These are phyloP conservation scores for Lepidocyrtoides sp. DNA, from an alignment of 2,888 invertebrate genomes.

Conservation along the genomic window DNA sequence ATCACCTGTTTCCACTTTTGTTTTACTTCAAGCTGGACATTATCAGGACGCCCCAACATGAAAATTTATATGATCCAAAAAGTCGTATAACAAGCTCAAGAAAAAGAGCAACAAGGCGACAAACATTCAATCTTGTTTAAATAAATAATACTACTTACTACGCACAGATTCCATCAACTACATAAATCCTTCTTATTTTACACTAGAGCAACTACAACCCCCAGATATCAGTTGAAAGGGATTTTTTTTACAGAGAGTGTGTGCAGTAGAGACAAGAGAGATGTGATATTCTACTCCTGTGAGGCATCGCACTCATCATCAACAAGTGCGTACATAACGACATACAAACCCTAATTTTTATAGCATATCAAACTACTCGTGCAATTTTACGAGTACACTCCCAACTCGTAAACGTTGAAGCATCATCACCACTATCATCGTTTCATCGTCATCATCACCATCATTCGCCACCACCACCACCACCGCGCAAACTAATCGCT, in stretches of 20 bases:
- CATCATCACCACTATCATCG: conserved; percentile 60
- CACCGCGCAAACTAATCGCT: conserved; percentile 36
- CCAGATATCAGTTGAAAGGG: conserved; percentile 2
- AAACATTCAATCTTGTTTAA: conserved; percentile 57
- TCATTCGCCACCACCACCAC: conserved; percentile 42
- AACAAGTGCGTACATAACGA: conserved; percentile 26
- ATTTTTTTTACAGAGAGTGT: background rate
- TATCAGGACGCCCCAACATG: conserved; percentile 45
- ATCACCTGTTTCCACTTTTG: conserved; percentile 8
- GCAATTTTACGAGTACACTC: conserved; percentile 79
- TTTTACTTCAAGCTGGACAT: background rate
- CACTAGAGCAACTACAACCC: conserved; percentile 41
- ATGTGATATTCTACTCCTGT: conserved; percentile 23
- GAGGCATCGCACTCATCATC: conserved; percentile 22
- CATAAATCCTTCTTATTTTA: conserved; percentile 75
- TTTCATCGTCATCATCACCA: conserved; percentile 65
- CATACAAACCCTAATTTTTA: conserved; percentile 77
- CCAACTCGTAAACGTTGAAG: conserved; percentile 74
- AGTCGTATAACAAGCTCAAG: background rate
- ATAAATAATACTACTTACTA: conserved; percentile 65
- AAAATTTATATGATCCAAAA: background rate
- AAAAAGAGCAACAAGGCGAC: conserved; percentile 61
- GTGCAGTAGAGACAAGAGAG: background rate
- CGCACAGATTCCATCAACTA: conserved; percentile 48
- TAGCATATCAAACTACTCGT: conserved; percentile 80